These are phyloP conservation scores for Gallinago solitaria DNA, from an alignment of 2,797 vertebrate genomes.

Conservation along the genomic window DNA sequence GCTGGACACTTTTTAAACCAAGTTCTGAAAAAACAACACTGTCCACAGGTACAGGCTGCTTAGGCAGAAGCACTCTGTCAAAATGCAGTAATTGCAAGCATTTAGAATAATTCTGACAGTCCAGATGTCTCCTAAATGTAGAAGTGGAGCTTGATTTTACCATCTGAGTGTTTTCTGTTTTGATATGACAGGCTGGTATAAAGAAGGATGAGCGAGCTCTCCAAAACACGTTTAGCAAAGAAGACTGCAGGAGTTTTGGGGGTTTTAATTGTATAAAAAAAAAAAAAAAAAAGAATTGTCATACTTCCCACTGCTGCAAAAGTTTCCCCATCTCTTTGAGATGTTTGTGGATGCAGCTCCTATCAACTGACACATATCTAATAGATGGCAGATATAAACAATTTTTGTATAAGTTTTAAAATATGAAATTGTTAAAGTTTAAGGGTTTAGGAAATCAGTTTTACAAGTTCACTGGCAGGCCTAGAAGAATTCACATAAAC, in stretches of 20 bases:
- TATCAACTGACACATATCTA: not conserved
- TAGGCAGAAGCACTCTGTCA: not conserved
- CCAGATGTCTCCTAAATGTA: not conserved
- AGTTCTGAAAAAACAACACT: not conserved
- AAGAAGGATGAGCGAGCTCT: not conserved
- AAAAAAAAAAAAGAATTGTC: not conserved
- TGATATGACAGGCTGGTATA: not conserved
- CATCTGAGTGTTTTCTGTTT: not conserved
- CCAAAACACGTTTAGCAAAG: too few relatives aligned
- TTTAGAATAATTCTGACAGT: not conserved
- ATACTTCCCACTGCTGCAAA: not conserved
- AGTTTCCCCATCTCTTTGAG: not conserved
- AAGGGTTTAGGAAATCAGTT: not conserved
- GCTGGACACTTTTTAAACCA: constrained; percentile 31
- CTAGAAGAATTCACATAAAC: not conserved
- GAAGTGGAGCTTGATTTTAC: not conserved
- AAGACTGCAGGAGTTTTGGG: too few relatives aligned
- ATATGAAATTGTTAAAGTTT: not conserved
- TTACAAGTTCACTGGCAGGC: not conserved
- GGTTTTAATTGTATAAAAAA: too few relatives aligned
- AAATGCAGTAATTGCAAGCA: not conserved
- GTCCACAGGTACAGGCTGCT: not conserved
- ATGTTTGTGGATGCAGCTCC: not conserved
- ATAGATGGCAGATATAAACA: not conserved
- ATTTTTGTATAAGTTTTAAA: not conserved